These are phyloP conservation scores for Plodia interpunctella DNA, from an alignment of 1,140 invertebrate genomes.

Conservation along the genomic window DNA sequence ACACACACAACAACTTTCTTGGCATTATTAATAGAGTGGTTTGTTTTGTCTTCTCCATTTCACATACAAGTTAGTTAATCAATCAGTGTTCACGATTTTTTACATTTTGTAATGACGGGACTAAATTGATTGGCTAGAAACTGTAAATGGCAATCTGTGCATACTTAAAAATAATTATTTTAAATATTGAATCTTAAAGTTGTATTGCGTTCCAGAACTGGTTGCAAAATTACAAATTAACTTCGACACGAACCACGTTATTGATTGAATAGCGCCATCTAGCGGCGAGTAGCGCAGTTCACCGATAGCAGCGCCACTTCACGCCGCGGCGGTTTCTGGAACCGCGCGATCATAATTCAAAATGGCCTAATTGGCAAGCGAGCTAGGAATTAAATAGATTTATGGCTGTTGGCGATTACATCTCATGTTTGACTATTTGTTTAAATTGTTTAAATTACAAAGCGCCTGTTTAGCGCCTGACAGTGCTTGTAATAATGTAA, in stretches of 20 bases:
- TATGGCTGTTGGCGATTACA: constrained; percentile 38
- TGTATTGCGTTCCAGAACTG: no score
- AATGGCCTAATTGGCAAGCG: constrained; percentile 40
- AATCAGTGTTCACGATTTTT: no score
- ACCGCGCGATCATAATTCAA: constrained; percentile 34
- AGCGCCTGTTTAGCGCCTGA: not conserved
- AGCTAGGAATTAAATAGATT: constrained; percentile 54
- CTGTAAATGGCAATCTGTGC: no score
- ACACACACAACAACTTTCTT: no score
- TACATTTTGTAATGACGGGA: no score
- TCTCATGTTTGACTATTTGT: constrained; percentile 16
- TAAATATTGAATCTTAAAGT: no score
- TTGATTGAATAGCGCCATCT: constrained; percentile 50
- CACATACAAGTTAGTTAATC: no score
- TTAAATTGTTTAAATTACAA: constrained; percentile 15
- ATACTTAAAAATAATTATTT: no score
- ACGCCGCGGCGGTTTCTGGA: constrained; percentile 27
- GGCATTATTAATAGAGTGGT: no score
- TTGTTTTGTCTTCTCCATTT: no score
- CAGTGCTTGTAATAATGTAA: not conserved
- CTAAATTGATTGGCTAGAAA: no score
- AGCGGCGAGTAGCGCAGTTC: constrained; percentile 44
- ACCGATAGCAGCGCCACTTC: constrained; percentile 29
- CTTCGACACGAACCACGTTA: constrained; percentile 12
- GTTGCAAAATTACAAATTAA: not conserved